Percentiles rank a stretch among this genome's conserved stretches.
Conservation (phyloP, 1,140 invertebrate genomes). For the Cydia fagiglandana region DNA sequence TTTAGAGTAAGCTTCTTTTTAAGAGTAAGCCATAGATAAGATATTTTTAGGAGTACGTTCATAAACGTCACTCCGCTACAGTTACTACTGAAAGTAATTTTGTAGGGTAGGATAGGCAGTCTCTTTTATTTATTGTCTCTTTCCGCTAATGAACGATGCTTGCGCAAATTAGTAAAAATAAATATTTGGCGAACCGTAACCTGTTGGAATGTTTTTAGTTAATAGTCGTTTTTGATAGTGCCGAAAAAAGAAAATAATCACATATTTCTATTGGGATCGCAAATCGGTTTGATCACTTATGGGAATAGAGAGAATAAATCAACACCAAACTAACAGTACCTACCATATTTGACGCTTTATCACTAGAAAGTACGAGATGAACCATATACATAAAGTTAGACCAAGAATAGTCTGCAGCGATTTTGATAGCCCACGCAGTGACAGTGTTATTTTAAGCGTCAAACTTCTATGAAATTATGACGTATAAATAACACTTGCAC, state of each 20-base stretch:
- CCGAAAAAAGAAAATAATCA: conserved; percentile 8
- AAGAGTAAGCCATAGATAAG: no score
- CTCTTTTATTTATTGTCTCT: neutral
- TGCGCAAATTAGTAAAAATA: conserved; percentile 33
- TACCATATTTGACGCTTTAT: neutral
- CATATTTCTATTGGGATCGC: neutral
- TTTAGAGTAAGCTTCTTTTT: no score
- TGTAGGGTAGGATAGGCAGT: neutral
- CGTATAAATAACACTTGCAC: no score
- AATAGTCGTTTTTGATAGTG: neutral
- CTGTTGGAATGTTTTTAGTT: neutral
- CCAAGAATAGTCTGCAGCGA: no score
- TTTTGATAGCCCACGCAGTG: no score
- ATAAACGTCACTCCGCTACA: no score
- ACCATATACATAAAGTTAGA: conserved; percentile 6
- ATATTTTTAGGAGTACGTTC: no score
- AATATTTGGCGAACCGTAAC: neutral
- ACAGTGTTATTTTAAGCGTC: no score
- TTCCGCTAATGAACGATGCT: neutral
- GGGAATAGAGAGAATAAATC: neutral
- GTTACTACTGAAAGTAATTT: no score
- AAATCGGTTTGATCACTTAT: neutral
- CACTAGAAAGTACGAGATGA: neutral
- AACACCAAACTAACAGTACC: neutral
- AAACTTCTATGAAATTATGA: no score